Evolutionary conservation across 2,113 vertebrate genomes (phyloP), one percentile per base, ranked within the genome.

Genomic region (Saguinus midas): DNA sequence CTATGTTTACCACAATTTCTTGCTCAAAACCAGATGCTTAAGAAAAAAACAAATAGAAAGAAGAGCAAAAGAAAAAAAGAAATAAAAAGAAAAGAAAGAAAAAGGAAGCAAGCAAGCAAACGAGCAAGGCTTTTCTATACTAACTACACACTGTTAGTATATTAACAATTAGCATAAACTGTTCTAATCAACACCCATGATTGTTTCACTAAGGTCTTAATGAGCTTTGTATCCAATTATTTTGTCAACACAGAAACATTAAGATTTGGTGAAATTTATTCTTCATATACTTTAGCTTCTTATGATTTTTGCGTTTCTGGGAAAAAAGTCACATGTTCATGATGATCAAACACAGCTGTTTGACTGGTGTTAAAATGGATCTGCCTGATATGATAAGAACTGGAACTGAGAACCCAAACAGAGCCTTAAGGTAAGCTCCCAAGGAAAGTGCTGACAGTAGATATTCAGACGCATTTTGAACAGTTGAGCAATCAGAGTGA

Each of bases 231-330:
- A n/a, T 55, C 17, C 52, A 90, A 90, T 87, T 79, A 93, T 58
- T 87, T 89, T 95, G 40, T 57, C 45, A 85, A 58, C 11, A 32
- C 9, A 66, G 32, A 76, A 91, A 35, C 64, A 84, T 64, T 78
- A 95, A 50, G 17, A 48, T 87, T 90, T 93, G 84, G 1, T 96
- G 72, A 97, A 84, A 35, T 87, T 94, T 80, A 48, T 48, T 96
- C 35, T 93, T 86, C 14, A 50, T 72, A 52, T 48, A 57, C 17
- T 96, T 91, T 85, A 73, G 48, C 13, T 37, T 93, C n/a, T 80
- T 5, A 64, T n/a, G 17, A 91, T 55, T 79, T 96, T 58, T 84
- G 35, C 6, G 70, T 86, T 50, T 45, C 29, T 73, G 21, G 91
- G 55, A 55, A 61, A 92, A 82, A 91, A 78, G 86, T 52, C 18